phyloP scores from a whole-genome alignment of 2,888 invertebrate genomes.

The Meteorus cinctellus region DNA sequence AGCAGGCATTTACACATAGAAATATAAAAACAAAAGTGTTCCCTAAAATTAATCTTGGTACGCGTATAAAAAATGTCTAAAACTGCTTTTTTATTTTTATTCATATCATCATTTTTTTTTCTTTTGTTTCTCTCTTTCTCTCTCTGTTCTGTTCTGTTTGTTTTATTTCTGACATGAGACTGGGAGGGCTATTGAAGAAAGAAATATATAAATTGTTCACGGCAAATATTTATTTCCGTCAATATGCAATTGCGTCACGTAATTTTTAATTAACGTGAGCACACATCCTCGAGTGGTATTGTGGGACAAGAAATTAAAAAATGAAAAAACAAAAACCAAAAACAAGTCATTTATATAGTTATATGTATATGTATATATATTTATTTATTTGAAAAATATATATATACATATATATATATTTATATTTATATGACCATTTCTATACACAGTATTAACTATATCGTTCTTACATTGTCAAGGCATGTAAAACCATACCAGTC shows the following conservation, averaged over 20 bases:
- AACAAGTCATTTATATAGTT: not conserved
- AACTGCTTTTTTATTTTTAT: constrained; percentile 28
- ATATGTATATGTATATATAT: too few species aligned
- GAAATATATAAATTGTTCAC: constrained; percentile 35
- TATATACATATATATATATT: too few species aligned
- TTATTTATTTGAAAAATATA: too few species aligned
- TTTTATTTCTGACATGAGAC: constrained; percentile 58
- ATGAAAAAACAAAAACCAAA: constrained; percentile 2
- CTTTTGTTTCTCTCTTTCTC: not conserved
- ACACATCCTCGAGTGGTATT: constrained; percentile 31
- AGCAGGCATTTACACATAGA: constrained; percentile 71
- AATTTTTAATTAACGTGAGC: constrained; percentile 8
- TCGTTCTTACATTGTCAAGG: constrained; percentile 45
- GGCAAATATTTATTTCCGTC: not conserved
- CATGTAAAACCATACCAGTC: constrained; percentile 65
- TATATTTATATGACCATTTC: not conserved
- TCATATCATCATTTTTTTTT: not conserved
- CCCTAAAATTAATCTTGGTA: constrained; percentile 65
- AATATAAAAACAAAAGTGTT: constrained; percentile 67
- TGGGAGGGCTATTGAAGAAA: constrained; percentile 53
- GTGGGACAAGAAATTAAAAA: constrained; percentile 24
- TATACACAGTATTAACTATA: constrained; percentile 7
- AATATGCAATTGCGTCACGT: constrained; percentile 13
- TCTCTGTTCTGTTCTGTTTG: not conserved
- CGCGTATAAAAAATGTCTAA: constrained; percentile 65